Base-by-base conservation (phyloP, 2,888 invertebrate species). In the Agriotes lineatus region DNA sequence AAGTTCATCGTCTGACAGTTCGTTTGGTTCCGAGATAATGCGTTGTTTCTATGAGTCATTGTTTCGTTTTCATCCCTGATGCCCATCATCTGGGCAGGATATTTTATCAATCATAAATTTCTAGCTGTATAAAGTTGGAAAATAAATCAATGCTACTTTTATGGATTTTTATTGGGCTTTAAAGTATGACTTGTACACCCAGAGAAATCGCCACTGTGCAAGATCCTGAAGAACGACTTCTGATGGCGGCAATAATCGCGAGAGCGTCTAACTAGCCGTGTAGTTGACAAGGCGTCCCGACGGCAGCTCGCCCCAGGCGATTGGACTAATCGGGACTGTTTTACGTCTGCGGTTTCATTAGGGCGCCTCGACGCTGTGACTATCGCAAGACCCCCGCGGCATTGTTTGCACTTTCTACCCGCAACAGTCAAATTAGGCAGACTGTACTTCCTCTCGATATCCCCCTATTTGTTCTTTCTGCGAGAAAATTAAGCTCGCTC, bases 261-360 rank as follows among this genome's bases (percentile, higher is more conserved):
- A 58, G 39, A 58, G 56, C 16, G 22, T 66, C 54, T 58, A 65
- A 65, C 58, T 52, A 60, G 44, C 52, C 54, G 44, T 52, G 50
- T 35, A 63, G 59, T 69, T 61, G 64, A 69, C 60, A 60, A 65
- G 61, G 54, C 59, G 30, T 69, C 61, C 66, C 16, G 60, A 59
- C 56, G 64, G 35, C 52, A 44, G 58, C 56, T 56, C 39, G 50
- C 75, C 72, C 48, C 48, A 56, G 72, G 75, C 76, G 73, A 76
- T 77, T 76, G 74, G 73, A 72, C 76, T 76, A 77, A 77, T 77
- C 76, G 72, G 69, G 75, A 73, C 69, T 76, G 76, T 77, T 76
- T 74, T 74, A 76, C 73, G 73, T 73, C 68, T 71, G 74, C 72
- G 75, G 76, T 75, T 75, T 76, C 74, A 76, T 75, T 76, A 76